phyloP scores from a whole-genome alignment of 2,113 vertebrate species.

The Danio rerio region GRCz12tu NC_133198.1:11770501-11771000 shows the following conservation, averaged over 20 bases:
- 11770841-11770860: not conserved
- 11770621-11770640: too few species aligned
- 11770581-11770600: too few species aligned
- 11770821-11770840: not conserved
- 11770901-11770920: not conserved
- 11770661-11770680: not conserved
- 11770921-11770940: not conserved
- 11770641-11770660: not conserved
- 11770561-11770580: too few species aligned
- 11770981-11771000: not conserved
- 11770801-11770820: not conserved
- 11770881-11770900: not conserved
- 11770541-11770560: too few species aligned
- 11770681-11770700: not conserved
- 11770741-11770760: not conserved
- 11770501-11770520: too few species aligned
- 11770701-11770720: not conserved
- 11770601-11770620: too few species aligned
- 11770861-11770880: not conserved
- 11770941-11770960: not conserved
- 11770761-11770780: not conserved
- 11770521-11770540: too few species aligned
- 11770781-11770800: not conserved
- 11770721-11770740: slow-evolving; percentile 1
- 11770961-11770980: not conserved